These are phyloP conservation scores for Stichopus chloronotus DNA, from an alignment of 35 echinoderm and acorn worm species.

Conservation along the genomic window DNA sequence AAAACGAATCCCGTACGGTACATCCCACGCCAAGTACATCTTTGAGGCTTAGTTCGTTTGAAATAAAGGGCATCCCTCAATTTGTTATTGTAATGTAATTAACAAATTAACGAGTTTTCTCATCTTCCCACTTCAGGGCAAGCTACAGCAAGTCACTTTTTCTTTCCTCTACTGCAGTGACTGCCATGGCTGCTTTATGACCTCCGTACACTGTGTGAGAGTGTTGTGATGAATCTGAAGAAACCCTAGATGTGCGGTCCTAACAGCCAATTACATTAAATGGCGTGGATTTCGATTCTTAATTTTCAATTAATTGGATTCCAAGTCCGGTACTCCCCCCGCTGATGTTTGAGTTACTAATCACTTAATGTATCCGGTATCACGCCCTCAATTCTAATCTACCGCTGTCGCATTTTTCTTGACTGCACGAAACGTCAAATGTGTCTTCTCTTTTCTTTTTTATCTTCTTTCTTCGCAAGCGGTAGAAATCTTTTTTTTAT, in stretches of 20 bases:
- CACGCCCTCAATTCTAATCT: conserved; percentile 42
- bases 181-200: no score
- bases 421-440: background rate
- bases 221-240: background rate
- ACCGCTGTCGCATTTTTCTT: background rate
- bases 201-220: no score
- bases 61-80: conserved; percentile 15
- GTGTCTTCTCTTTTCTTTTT: background rate
- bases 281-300: conserved; percentile 29
- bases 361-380: conserved; percentile 55
- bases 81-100: conserved; percentile 26
- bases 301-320: conserved; percentile 53
- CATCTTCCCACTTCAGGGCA: background rate
- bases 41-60: background rate
- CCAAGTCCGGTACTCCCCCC: background rate
- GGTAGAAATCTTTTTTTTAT: background rate
- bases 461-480: no score
- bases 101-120: conserved; percentile 10
- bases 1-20: no score
- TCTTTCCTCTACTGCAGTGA: no score
- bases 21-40: no score
- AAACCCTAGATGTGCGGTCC: conserved; percentile 2
- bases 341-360: conserved; percentile 42
- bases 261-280: conserved; percentile 47
- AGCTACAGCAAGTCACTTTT: no score